These are phyloP conservation scores for Drosophila suzukii DNA, from an alignment of 1,140 invertebrate species.

Conservation along the genomic window DNA sequence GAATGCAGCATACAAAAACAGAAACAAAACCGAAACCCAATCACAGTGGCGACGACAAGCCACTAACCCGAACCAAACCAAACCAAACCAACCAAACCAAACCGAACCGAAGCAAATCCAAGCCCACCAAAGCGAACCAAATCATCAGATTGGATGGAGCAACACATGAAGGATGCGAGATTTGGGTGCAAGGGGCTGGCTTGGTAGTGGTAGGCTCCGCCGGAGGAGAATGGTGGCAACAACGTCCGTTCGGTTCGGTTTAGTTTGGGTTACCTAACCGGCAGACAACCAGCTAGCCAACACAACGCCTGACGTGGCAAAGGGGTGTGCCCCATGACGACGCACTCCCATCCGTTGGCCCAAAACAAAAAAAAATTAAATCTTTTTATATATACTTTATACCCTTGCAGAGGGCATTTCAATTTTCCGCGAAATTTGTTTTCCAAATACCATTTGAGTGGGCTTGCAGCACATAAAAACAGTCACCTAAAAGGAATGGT, in stretches of 20 bases:
- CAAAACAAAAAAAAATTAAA: slow-evolving; percentile 9
- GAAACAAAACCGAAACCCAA: slow-evolving; percentile 49
- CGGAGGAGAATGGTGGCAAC: slow-evolving; percentile 25
- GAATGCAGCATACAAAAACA: slow-evolving; percentile 31
- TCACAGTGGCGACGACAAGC: slow-evolving; percentile 55
- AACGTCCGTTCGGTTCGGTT: slow-evolving; percentile 41
- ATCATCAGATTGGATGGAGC: slow-evolving; percentile 52
- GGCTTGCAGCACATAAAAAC: neutral
- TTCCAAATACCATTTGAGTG: neutral
- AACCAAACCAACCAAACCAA: slow-evolving; percentile 4
- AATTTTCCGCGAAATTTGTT: slow-evolving; percentile 14
- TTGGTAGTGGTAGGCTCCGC: slow-evolving; percentile 3
- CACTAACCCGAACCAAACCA: slow-evolving; percentile 18
- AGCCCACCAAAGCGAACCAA: slow-evolving; percentile 31
- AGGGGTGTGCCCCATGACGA: slow-evolving; percentile 54
- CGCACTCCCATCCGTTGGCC: slow-evolving; percentile 54
- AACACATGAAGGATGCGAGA: slow-evolving; percentile 48
- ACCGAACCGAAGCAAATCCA: slow-evolving; percentile 8
- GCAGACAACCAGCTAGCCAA: slow-evolving; percentile 19
- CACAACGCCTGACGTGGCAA: slow-evolving; percentile 46
- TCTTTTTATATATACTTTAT: slow-evolving; percentile 28
- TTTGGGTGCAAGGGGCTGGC: neutral
- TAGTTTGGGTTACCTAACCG: slow-evolving; percentile 50
- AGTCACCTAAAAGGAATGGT: neutral
- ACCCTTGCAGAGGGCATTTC: slow-evolving; percentile 19